Percentiles rank a stretch among this genome's conserved stretches.
Conservation (phyloP, 2,113 vertebrate species). For the Chamaetylas fuelleborni region DNA sequence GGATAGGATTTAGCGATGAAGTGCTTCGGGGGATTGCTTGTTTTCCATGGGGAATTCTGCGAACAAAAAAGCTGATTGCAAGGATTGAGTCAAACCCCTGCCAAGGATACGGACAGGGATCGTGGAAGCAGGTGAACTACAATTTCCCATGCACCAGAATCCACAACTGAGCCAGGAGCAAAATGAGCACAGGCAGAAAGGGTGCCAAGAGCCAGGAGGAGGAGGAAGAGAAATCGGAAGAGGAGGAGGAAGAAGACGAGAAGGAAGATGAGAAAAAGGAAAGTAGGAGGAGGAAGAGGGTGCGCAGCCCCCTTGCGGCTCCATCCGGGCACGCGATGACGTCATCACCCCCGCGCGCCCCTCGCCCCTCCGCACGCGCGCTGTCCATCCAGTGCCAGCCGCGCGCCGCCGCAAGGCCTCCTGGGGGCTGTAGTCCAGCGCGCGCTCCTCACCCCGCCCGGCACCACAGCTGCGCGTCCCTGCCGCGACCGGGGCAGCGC, state of each 20-base stretch:
- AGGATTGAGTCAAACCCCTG: background rate
- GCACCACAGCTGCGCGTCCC: background rate
- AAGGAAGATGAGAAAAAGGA: background rate
- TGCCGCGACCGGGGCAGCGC: background rate
- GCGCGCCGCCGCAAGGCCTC: background rate
- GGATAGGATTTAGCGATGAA: background rate
- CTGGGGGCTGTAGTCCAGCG: background rate
- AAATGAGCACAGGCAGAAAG: background rate
- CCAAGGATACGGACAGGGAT: background rate
- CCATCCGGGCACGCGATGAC: slow-evolving; percentile 4
- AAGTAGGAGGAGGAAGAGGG: background rate
- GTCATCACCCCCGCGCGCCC: background rate
- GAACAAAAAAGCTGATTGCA: background rate
- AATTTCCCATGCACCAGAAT: background rate
- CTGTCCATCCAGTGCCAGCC: background rate
- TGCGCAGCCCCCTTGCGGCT: background rate
- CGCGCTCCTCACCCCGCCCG: background rate
- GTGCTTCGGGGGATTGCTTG: background rate
- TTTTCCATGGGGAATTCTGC: background rate
- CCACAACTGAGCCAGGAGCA: background rate
- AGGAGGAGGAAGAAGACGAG: background rate
- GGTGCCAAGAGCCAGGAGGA: background rate
- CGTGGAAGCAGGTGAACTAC: background rate
- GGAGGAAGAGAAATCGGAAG: background rate
- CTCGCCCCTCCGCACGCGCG: background rate